Percentiles rank a stretch among this genome's conserved stretches.
Evolutionary conservation across 2,888 invertebrate species (phyloP).

Genomic region (Gibbula magus): DNA sequence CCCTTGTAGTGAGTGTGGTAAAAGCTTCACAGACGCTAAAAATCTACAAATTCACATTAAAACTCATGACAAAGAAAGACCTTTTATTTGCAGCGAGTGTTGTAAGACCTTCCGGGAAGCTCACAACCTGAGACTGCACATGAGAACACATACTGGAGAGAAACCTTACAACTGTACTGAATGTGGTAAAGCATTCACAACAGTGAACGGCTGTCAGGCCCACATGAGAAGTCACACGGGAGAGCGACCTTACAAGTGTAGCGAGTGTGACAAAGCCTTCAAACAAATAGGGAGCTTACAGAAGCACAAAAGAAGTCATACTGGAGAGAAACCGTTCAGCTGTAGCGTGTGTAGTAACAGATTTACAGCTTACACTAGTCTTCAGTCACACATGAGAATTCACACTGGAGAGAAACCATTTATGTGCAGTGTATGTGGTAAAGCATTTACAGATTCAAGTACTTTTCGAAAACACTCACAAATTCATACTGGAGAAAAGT

Average conservation of each 20-base stretch:
- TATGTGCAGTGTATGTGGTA: not conserved
- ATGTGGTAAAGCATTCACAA: conserved; percentile 46
- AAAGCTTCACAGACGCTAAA: not conserved
- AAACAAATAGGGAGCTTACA: conserved; percentile 40
- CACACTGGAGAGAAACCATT: not conserved
- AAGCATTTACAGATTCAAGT: not conserved
- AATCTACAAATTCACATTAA: not conserved
- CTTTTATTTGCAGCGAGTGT: not conserved
- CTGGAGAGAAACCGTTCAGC: not conserved
- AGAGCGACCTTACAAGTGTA: conserved; percentile 41
- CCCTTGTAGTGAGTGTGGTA: not conserved
- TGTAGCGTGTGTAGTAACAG: not conserved
- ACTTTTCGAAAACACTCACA: not conserved
- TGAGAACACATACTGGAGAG: conserved; percentile 34
- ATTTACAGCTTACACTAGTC: not conserved
- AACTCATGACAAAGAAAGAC: not conserved
- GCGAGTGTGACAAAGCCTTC: not conserved
- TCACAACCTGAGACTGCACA: conserved; percentile 25
- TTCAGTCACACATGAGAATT: not conserved
- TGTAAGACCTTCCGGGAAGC: not conserved
- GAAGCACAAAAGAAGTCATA: not conserved
- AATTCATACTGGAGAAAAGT: not conserved
- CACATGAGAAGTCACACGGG: conserved; percentile 42
- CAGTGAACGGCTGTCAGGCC: conserved; percentile 39
- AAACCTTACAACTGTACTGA: conserved; percentile 24